Percentiles rank a stretch among this genome's conserved stretches.
These are phyloP conservation scores for Peromyscus polionotus DNA, from an alignment of 2,113 vertebrate genomes.

Conservation along the genomic window DNA sequence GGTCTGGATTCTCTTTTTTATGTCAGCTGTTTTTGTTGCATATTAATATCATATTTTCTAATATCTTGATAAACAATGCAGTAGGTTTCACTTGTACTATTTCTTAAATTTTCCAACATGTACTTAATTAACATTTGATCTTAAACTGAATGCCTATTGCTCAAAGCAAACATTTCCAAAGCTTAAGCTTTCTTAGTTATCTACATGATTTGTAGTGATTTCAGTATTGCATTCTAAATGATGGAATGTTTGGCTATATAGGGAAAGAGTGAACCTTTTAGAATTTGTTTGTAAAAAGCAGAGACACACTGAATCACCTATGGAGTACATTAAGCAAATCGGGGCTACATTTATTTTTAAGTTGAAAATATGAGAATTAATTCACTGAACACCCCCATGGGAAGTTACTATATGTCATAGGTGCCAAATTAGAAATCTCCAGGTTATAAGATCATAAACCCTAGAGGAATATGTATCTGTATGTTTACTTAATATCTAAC, in stretches of 20 bases:
- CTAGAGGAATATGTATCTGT: conserved; percentile 88
- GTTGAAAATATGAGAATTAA: conserved; percentile 84
- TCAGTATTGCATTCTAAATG: neutral
- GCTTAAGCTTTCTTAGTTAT: neutral
- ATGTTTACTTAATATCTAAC: conserved; percentile 92
- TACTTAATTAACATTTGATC: conserved; percentile 50
- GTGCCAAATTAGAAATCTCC: conserved; percentile 90
- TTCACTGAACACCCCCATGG: conserved; percentile 79
- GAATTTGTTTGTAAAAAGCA: conserved; percentile 32
- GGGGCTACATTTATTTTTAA: conserved; percentile 72
- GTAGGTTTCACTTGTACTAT: neutral
- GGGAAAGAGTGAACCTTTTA: neutral
- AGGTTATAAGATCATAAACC: conserved; percentile 88
- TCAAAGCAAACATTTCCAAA: conserved; percentile 1
- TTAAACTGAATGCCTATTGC: conserved; percentile 39
- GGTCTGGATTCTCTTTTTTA: neutral
- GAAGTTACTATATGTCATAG: conserved; percentile 85
- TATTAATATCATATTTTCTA: neutral
- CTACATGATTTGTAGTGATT: neutral
- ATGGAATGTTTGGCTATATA: neutral
- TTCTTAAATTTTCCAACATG: conserved; percentile 23
- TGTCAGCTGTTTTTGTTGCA: neutral
- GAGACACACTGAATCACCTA: neutral
- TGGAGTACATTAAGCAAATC: conserved; percentile 41
- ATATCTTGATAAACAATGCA: conserved; percentile 28